Evolutionary conservation across 2,113 vertebrate species (phyloP).

Genomic region (Hypanus sabinus): DNA sequence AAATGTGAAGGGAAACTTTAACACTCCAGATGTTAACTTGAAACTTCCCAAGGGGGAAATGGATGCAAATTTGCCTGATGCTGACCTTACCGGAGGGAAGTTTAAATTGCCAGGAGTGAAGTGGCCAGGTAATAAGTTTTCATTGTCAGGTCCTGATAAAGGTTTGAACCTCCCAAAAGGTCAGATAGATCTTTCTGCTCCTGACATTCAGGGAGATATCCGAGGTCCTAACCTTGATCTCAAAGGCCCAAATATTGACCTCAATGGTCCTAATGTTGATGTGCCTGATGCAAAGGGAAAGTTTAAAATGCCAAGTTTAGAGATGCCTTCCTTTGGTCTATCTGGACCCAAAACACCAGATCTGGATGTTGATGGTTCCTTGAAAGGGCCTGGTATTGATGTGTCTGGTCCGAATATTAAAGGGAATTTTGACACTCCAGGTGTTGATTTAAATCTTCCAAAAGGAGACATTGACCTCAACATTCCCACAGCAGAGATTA

Average conservation of each 20-base stretch:
- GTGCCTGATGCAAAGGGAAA: constrained; percentile 44
- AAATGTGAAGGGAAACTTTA: constrained; percentile 43
- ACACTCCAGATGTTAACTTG: constrained; percentile 38
- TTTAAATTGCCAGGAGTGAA: constrained; percentile 38
- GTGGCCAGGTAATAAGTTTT: not conserved
- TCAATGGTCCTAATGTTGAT: constrained; percentile 44
- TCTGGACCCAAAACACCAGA: constrained; percentile 46
- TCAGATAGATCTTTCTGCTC: constrained; percentile 19
- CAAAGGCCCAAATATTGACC: constrained; percentile 41
- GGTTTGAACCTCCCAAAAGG: constrained; percentile 41
- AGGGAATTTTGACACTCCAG: constrained; percentile 45
- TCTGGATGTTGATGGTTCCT: not conserved
- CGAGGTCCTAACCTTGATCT: constrained; percentile 43
- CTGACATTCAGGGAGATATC: constrained; percentile 40
- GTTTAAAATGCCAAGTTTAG: constrained; percentile 41
- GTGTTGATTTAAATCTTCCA: not conserved
- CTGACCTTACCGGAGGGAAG: constrained; percentile 42
- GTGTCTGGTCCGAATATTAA: constrained; percentile 45
- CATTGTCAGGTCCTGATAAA: constrained; percentile 42
- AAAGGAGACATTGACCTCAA: not conserved
- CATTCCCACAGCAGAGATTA: not conserved
- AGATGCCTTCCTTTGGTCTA: constrained; percentile 46
- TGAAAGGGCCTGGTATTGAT: not conserved
- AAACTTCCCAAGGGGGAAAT: constrained; percentile 1
- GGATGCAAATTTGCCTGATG: constrained; percentile 42